Conservation (phyloP, 1,140 invertebrate species). For the Pachypsylla venusta region DNA sequence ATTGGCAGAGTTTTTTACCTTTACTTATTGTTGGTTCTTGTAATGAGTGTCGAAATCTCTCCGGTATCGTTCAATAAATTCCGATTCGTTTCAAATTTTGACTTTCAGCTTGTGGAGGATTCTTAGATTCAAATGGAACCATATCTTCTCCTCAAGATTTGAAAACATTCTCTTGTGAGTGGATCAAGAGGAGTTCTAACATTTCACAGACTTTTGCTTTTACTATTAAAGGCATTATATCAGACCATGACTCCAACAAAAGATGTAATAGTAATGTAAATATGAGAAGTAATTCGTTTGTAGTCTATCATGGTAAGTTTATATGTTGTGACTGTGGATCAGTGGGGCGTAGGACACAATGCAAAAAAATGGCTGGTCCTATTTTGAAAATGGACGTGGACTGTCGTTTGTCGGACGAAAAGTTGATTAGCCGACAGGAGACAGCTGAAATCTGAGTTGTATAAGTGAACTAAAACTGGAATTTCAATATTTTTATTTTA, state of each 20-base stretch:
- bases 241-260: background rate
- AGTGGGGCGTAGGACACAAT: too few relatives aligned
- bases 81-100: background rate
- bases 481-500: too few relatives aligned
- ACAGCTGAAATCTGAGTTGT: too few relatives aligned
- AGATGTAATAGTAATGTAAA: background rate
- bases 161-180: background rate
- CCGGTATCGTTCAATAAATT: background rate
- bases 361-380: too few relatives aligned
- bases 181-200: background rate
- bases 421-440: too few relatives aligned
- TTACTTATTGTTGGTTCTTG: too few relatives aligned
- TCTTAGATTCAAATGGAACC: background rate
- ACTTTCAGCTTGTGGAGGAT: background rate
- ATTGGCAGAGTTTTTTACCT: too few relatives aligned
- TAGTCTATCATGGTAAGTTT: too few relatives aligned
- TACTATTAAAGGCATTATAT: background rate
- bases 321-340: too few relatives aligned
- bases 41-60: background rate
- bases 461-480: too few relatives aligned
- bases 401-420: too few relatives aligned
- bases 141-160: background rate
- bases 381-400: too few relatives aligned
- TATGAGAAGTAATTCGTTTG: background rate
- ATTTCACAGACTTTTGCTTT: background rate